Evolutionary conservation across 2,113 vertebrate genomes (phyloP).

Genomic region (Brachyhypopomus occidentalis): DNA sequence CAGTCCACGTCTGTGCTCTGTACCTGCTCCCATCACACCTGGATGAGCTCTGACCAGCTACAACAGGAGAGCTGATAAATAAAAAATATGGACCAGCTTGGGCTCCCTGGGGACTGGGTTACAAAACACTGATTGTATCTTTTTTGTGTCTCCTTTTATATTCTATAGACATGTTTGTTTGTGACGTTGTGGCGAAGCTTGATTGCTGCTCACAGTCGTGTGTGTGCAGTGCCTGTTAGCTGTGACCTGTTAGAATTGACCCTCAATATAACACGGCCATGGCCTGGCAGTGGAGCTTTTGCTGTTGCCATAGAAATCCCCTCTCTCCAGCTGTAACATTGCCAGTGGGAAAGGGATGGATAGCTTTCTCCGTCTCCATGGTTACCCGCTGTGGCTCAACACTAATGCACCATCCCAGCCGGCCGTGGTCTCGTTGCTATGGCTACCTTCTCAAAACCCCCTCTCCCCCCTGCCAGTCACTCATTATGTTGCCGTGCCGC

Average conservation of each 20-base stretch:
- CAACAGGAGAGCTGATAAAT: too few species aligned
- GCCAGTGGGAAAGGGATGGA: not conserved
- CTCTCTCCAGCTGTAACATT: not conserved
- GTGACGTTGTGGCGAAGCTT: not conserved
- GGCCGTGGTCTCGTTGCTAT: slow-evolving; percentile 10
- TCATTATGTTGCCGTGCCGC: not conserved
- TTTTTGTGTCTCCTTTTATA: too few species aligned
- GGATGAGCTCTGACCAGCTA: too few species aligned
- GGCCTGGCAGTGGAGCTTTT: not conserved
- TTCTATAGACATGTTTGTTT: too few species aligned
- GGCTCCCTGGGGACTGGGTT: too few species aligned
- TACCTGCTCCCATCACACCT: too few species aligned
- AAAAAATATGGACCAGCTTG: not conserved
- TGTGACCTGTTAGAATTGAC: not conserved
- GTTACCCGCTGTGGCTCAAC: slow-evolving; percentile 43
- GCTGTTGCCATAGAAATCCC: slow-evolving; percentile 45
- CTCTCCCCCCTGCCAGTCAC: not conserved
- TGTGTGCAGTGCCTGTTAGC: not conserved
- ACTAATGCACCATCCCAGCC: slow-evolving; percentile 26
- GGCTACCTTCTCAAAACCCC: not conserved
- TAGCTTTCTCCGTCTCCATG: slow-evolving; percentile 43
- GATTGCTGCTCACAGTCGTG: not conserved
- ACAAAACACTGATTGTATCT: too few species aligned
- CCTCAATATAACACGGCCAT: not conserved
- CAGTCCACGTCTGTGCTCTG: too few species aligned